Evolutionary conservation across 2,113 vertebrate genomes (phyloP).

Genomic region (Parus major): DNA sequence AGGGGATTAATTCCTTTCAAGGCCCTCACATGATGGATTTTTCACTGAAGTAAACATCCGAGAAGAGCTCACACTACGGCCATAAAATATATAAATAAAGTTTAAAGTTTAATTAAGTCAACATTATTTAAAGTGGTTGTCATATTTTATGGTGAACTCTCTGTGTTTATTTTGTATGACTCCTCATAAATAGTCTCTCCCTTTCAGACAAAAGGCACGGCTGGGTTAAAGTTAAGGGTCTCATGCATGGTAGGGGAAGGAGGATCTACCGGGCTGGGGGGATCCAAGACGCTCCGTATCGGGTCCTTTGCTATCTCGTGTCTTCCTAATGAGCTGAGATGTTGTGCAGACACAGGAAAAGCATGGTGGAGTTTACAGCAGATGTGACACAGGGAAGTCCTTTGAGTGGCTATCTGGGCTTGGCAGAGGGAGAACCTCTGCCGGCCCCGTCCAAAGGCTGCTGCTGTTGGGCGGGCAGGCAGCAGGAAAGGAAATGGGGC

Average conservation of each 20-base stretch:
- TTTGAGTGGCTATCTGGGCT: conserved; percentile 14
- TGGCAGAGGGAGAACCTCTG: background rate
- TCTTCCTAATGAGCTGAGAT: conserved; percentile 73
- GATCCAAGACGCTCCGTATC: background rate
- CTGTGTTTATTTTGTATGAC: conserved; percentile 81
- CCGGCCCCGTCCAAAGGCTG: background rate
- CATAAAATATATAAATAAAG: conserved; percentile 86
- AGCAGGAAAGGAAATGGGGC: background rate
- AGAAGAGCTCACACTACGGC: conserved; percentile 81
- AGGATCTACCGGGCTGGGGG: conserved; percentile 14
- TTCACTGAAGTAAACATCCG: conserved; percentile 85
- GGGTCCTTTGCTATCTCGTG: conserved; percentile 59
- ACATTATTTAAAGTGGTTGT: conserved; percentile 85
- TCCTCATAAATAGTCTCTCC: conserved; percentile 80
- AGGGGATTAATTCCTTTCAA: conserved; percentile 87
- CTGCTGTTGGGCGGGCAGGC: background rate
- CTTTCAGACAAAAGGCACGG: conserved; percentile 71
- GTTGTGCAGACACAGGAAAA: conserved; percentile 71
- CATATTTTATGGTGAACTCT: conserved; percentile 82
- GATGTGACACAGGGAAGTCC: conserved; percentile 53
- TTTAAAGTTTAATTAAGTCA: conserved; percentile 88
- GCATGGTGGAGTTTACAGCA: conserved; percentile 40
- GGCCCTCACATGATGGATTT: conserved; percentile 85
- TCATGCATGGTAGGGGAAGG: conserved; percentile 40
- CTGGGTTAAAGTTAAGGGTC: conserved; percentile 70